These are phyloP conservation scores for Cavia aperea DNA, from an alignment of 2,113 vertebrate species.

Conservation along the genomic window DNA sequence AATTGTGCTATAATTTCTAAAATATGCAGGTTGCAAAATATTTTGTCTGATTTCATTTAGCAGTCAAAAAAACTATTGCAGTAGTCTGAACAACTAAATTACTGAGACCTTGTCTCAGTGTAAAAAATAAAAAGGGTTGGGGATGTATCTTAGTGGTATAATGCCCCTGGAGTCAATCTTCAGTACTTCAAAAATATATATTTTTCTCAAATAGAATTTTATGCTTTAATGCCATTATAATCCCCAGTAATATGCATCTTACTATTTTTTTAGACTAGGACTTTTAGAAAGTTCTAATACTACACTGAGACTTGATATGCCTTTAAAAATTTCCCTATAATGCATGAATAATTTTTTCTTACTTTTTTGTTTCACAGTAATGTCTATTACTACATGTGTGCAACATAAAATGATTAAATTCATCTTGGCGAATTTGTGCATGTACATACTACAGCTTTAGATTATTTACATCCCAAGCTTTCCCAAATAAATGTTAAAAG, in stretches of 20 bases:
- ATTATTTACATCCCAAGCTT: neutral
- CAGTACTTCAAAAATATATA: neutral
- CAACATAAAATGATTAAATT: neutral
- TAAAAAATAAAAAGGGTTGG: neutral
- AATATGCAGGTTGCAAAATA: neutral
- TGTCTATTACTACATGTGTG: neutral
- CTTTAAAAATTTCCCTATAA: slow-evolving; percentile 1
- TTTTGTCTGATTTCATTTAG: slow-evolving; percentile 29
- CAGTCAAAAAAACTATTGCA: neutral
- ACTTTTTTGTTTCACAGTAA: neutral
- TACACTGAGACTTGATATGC: neutral
- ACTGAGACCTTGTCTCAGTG: neutral
- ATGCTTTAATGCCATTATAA: neutral
- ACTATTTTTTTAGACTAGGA: neutral
- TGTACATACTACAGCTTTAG: neutral
- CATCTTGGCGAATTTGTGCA: neutral
- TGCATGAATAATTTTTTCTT: neutral
- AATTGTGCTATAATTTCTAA: slow-evolving; percentile 15
- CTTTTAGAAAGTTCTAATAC: slow-evolving; percentile 21
- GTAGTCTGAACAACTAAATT: neutral
- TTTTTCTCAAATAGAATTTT: neutral
- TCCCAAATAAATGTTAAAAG: neutral
- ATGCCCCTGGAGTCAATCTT: neutral
- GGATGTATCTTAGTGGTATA: neutral
- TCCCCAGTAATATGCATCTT: neutral